Base-by-base conservation (phyloP, 2,888 invertebrate genomes). In the Drosophila neoperkinsi region DNA sequence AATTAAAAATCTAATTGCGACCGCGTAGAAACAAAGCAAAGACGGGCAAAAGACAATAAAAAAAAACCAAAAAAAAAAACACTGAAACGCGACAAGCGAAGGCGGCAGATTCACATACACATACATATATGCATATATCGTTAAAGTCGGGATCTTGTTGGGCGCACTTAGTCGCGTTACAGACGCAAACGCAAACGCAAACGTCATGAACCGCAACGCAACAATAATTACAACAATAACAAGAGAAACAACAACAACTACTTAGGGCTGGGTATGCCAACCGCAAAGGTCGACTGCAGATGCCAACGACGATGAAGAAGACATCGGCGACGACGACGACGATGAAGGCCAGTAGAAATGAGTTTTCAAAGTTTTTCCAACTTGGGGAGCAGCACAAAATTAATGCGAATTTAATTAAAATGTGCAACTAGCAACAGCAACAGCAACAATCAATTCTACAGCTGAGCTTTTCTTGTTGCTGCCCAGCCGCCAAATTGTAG, bases 351-450 rank as follows among this genome's bases (percentile, higher is more conserved):
- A 82, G 82, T 70, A 89, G 84, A 88, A 87, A 88, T 88, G 77
- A 84, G 84, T 86, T 88, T 86, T 84, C 85, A 88, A 88, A 84
- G 88, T 81, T 84, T 83, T 84, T 79, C 88, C 86, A 88, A 77
- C 79, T 71, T 81, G 64, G 68, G 78, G 81, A 75, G 72, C 74
- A 77, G 80, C 79, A 81, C 71, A 74, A 85, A 88, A 82, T 88
- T 88, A 88, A 88, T 88, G 90, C 90, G 87, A 88, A 88, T 86
- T 88, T 90, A 88, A 88, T 88, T 88, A 88, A 88, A 88, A 90
- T 88, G 86, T 86, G 89, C 85, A 86, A 89, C 85, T 87, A 80
- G 84, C 87, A 85, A 74, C 86, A 83, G 68, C 57, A 68, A 34
- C 69, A 70, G 33, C 49, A 74, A 28, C 73, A 72, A 62, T 68